These are phyloP conservation scores for Sebastes umbrosus DNA, from an alignment of 2,797 vertebrate genomes.

Conservation along the genomic window DNA sequence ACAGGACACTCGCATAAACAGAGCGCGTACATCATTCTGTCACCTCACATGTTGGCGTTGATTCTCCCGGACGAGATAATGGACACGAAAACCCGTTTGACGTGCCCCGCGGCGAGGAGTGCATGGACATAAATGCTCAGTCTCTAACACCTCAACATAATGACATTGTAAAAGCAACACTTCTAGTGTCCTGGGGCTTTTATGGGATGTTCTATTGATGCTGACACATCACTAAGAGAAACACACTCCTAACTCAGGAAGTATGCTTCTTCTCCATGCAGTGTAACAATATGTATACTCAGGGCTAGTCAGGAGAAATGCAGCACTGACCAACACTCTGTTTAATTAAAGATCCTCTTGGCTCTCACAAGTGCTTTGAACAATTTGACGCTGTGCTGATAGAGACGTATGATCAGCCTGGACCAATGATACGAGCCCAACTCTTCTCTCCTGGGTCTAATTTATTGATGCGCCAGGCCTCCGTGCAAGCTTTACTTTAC, in stretches of 20 bases:
- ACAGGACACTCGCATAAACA: conserved; percentile 53
- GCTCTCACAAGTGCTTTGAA: conserved; percentile 70
- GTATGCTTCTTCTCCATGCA: conserved; percentile 1
- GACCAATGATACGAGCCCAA: conserved; percentile 61
- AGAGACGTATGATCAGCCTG: conserved; percentile 63
- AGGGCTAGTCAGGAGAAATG: conserved; percentile 30
- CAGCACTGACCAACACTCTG: conserved; percentile 68
- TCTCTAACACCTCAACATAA: conserved; percentile 56
- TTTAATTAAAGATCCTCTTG: conserved; percentile 76
- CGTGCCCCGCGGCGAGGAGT: conserved; percentile 13
- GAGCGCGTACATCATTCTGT: conserved; percentile 64
- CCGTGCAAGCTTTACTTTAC: conserved; percentile 57
- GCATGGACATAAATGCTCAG: conserved; percentile 33
- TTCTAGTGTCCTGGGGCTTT: conserved; percentile 41
- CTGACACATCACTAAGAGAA: conserved; percentile 58
- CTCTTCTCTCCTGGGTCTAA: conserved; percentile 71
- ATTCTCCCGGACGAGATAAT: conserved; percentile 52
- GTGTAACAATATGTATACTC: conserved; percentile 36
- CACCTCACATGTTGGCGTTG: conserved; percentile 62
- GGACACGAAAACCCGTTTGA: conserved; percentile 48
- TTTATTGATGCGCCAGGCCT: conserved; percentile 74
- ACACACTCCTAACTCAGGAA: conserved; percentile 12
- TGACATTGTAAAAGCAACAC: conserved; percentile 64
- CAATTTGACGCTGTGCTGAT: conserved; percentile 70
- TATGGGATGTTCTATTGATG: conserved; percentile 51